A percentile compares a stretch with the other conserved stretches of the same genome.
Evolutionary conservation across 2,888 invertebrate genomes (phyloP).

Genomic region (Odontocerum albicorne): DNA sequence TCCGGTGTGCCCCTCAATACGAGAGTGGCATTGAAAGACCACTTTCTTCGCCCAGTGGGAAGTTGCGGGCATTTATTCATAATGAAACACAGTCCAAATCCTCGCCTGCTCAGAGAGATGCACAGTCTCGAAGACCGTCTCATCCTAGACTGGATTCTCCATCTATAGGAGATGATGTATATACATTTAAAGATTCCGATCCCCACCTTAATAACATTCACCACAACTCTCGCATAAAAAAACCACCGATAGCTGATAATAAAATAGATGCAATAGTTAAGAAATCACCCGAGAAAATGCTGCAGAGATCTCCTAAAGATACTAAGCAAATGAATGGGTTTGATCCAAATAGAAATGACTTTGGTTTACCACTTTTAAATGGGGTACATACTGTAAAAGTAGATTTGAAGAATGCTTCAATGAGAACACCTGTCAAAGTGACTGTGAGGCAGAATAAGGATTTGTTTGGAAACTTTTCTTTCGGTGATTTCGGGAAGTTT

Average conservation of each 20-base stretch:
- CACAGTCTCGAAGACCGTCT: background rate
- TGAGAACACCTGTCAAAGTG: conserved; percentile 5
- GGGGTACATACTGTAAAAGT: conserved; percentile 18
- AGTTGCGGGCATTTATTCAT: conserved; percentile 52
- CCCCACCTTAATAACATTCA: conserved; percentile 44
- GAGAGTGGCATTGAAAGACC: conserved; percentile 49
- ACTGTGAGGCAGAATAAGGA: conserved; percentile 27
- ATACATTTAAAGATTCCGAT: conserved; percentile 57
- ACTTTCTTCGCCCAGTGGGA: conserved; percentile 48
- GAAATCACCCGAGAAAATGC: background rate
- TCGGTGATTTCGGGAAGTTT: conserved; percentile 5
- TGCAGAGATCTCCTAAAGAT: background rate
- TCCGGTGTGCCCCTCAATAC: conserved; percentile 54
- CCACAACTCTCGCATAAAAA: conserved; percentile 10
- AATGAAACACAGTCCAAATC: conserved; percentile 3
- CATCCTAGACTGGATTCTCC: background rate
- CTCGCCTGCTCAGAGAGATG: conserved; percentile 37
- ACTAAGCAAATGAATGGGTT: conserved; percentile 26
- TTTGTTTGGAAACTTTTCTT: conserved; percentile 20
- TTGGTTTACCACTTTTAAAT: conserved; percentile 2
- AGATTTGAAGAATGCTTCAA: background rate
- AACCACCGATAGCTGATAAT: conserved; percentile 4
- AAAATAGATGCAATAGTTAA: conserved; percentile 16
- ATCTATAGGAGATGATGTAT: conserved; percentile 46
- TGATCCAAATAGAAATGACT: conserved; percentile 5